A percentile compares a stretch with the other conserved stretches of the same genome.
Conservation (phyloP, 1,140 invertebrate species). For the Dolichoris vasculosae region DNA sequence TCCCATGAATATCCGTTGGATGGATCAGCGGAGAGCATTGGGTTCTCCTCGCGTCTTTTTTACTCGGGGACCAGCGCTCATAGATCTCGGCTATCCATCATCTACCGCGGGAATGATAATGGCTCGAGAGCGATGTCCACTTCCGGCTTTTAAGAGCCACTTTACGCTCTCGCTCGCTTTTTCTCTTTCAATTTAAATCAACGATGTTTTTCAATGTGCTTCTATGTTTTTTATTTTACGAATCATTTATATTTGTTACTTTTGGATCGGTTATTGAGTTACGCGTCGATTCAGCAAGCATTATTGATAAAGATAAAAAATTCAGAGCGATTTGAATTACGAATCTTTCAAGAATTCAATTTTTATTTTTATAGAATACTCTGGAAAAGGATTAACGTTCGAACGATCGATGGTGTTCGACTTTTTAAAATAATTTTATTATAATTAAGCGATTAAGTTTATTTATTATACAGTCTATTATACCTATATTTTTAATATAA, state of each 20-base stretch:
- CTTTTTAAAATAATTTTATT: no score
- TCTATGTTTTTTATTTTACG: not conserved
- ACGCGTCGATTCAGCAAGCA: not conserved
- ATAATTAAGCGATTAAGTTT: no score
- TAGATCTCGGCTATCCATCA: conserved; percentile 67
- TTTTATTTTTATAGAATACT: no score
- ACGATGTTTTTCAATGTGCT: not conserved
- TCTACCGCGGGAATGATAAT: conserved; percentile 50
- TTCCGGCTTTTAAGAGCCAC: conserved; percentile 57
- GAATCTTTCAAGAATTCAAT: no score
- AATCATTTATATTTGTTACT: not conserved
- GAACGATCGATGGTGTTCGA: no score
- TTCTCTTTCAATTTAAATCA: not conserved
- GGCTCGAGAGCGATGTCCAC: conserved; percentile 54
- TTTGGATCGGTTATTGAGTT: not conserved
- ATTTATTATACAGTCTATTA: no score
- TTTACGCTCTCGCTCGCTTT: conserved; percentile 53
- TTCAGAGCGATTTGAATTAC: no score
- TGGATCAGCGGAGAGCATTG: not conserved
- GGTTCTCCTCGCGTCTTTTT: not conserved
- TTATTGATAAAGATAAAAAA: no score
- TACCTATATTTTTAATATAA: no score
- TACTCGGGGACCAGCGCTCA: not conserved
- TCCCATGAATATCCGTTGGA: conserved; percentile 28
- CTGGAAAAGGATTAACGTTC: no score